These are phyloP conservation scores for Poecilia latipinna DNA, from an alignment of 2,113 vertebrate species.

Conservation along the genomic window DNA sequence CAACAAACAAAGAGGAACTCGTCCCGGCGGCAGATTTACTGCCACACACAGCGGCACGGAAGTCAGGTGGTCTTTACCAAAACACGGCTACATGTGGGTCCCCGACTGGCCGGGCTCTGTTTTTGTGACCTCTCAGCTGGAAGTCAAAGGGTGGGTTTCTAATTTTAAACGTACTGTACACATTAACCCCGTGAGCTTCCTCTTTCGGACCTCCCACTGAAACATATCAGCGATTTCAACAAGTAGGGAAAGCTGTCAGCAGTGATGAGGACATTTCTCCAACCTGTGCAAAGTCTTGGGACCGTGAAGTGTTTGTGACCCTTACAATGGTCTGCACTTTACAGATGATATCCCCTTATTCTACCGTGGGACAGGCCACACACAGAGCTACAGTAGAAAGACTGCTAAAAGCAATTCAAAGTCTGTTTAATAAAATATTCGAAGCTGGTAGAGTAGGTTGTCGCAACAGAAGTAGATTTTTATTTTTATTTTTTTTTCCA, in stretches of 20 bases:
- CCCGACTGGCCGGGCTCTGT: constrained; percentile 38
- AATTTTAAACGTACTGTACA: constrained; percentile 40
- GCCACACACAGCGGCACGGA: constrained; percentile 65
- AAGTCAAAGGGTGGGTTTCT: constrained; percentile 41
- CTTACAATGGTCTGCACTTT: constrained; percentile 1
- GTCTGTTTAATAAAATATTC: neutral
- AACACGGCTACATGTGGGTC: constrained; percentile 62
- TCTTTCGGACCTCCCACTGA: constrained; percentile 22
- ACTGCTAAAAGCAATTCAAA: neutral
- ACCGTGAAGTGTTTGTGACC: constrained; percentile 27
- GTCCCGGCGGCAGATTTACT: constrained; percentile 59
- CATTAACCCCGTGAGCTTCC: constrained; percentile 7
- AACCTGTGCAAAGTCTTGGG: neutral
- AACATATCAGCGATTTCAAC: neutral
- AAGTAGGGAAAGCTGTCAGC: neutral
- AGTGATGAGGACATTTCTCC: no score
- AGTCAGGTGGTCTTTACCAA: constrained; percentile 62
- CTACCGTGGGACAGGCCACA: constrained; percentile 39
- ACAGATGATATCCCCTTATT: constrained; percentile 49
- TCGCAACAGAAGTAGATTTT: neutral
- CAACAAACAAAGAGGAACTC: constrained; percentile 71
- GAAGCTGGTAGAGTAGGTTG: neutral
- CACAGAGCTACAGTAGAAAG: constrained; percentile 27
- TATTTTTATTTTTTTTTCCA: no score
- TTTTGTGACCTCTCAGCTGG: constrained; percentile 42